Evolutionary conservation across 1,140 invertebrate species (phyloP).

Genomic region (Aphelenchoides besseyi): DNA sequence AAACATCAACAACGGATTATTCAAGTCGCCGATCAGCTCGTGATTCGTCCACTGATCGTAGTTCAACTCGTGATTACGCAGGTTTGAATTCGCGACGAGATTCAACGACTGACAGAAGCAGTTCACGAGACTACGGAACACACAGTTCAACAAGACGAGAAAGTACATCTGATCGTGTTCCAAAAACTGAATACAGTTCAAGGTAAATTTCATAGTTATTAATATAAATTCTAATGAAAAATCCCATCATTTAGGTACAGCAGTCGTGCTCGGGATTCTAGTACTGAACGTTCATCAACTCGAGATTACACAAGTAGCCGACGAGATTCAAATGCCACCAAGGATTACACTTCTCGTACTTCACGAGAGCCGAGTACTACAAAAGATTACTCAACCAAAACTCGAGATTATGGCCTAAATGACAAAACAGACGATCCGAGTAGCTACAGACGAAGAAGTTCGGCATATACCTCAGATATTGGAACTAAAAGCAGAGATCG

Average conservation of each 20-base stretch:
- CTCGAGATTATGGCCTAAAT: background rate
- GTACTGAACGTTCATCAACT: background rate
- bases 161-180: background rate
- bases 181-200: slow-evolving; percentile 2
- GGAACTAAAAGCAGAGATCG: background rate
- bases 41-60: background rate
- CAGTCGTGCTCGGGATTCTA: slow-evolving; percentile 1
- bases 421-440: slow-evolving; percentile 9
- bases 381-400: background rate
- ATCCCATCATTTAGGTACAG: too few species aligned
- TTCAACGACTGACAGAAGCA: background rate
- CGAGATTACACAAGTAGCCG: background rate
- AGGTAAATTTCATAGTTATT: too few species aligned
- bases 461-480: slow-evolving; percentile 1
- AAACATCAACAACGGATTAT: background rate
- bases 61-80: background rate
- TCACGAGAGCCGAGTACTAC: background rate
- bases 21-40: background rate
- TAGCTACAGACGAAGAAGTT: background rate
- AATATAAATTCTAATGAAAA: too few species aligned
- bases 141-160: background rate
- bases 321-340: background rate
- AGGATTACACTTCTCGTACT: background rate
- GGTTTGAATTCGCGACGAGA: background rate
- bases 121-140: background rate